Conservation (phyloP, 2,888 invertebrate species). For the Ectropis crepuscularia region DNA sequence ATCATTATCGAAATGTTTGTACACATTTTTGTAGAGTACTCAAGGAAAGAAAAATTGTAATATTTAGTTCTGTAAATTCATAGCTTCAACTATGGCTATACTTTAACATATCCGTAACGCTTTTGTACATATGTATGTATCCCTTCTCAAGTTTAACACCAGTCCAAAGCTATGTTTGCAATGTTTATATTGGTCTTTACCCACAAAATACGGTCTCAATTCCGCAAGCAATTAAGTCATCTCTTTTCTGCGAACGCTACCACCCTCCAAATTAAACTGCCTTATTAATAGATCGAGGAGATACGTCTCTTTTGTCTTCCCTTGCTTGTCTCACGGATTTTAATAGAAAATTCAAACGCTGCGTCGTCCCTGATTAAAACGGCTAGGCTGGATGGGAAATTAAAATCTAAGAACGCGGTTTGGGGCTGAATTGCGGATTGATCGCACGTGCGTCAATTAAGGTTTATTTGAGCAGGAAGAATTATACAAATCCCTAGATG, state of each 20-base stretch:
- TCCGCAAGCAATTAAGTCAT: conserved; percentile 4
- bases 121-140: too few species aligned
- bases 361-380: conserved; percentile 76
- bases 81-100: too few species aligned
- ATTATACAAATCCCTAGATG: background rate
- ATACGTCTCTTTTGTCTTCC: conserved; percentile 77
- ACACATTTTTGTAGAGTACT: too few species aligned
- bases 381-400: conserved; percentile 68
- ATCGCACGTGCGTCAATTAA: conserved; percentile 10
- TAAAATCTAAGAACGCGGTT: conserved; percentile 74
- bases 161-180: too few species aligned
- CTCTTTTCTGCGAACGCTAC: conserved; percentile 50
- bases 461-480: conserved; percentile 7
- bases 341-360: conserved; percentile 82
- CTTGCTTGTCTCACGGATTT: conserved; percentile 68
- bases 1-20: too few species aligned
- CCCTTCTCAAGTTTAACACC: too few species aligned
- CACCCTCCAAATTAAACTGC: conserved; percentile 73
- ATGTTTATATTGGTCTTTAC: too few species aligned
- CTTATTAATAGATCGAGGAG: conserved; percentile 81
- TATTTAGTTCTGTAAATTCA: too few species aligned
- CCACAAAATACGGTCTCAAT: too few species aligned
- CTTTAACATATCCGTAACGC: too few species aligned
- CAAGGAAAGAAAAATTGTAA: too few species aligned
- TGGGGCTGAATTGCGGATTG: conserved; percentile 25